Evolutionary conservation across 2,113 vertebrate genomes (phyloP).

Genomic region (Ammodramus savannarum): DNA sequence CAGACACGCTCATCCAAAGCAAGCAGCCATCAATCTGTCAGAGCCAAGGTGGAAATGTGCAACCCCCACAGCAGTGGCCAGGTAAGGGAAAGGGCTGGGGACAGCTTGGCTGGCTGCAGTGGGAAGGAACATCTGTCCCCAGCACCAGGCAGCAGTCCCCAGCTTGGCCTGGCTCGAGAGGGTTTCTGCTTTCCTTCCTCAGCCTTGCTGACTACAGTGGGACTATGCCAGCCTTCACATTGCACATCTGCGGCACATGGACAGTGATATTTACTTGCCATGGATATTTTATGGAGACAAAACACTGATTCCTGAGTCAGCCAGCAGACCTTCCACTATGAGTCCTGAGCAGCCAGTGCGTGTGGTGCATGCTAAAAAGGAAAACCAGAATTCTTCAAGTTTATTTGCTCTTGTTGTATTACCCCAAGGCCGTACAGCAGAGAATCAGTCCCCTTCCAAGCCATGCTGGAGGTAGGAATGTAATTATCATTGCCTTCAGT

Average conservation of each 20-base stretch:
- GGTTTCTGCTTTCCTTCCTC: not conserved
- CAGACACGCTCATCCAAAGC: not conserved
- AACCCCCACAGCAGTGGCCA: not conserved
- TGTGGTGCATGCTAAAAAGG: not conserved
- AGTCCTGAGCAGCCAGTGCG: not conserved
- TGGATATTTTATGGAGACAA: not conserved
- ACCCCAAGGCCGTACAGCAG: not conserved
- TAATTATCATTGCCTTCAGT: not conserved
- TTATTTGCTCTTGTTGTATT: not conserved
- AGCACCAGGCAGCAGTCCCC: rapidly evolving
- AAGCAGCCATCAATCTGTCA: not conserved
- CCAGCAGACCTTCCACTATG: not conserved
- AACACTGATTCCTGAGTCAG: not conserved
- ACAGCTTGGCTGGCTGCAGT: rapidly evolving
- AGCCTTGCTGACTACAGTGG: not conserved
- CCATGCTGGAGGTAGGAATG: not conserved
- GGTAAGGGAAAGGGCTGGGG: not conserved
- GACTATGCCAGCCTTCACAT: not conserved
- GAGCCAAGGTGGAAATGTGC: not conserved
- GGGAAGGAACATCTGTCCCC: not conserved
- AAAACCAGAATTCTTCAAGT: not conserved
- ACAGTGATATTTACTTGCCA: not conserved
- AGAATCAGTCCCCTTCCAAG: not conserved
- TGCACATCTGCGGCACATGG: not conserved
- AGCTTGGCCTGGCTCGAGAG: not conserved